Base-by-base conservation (phyloP, 2,888 invertebrate genomes). In the Anthoptus insignis region DNA sequence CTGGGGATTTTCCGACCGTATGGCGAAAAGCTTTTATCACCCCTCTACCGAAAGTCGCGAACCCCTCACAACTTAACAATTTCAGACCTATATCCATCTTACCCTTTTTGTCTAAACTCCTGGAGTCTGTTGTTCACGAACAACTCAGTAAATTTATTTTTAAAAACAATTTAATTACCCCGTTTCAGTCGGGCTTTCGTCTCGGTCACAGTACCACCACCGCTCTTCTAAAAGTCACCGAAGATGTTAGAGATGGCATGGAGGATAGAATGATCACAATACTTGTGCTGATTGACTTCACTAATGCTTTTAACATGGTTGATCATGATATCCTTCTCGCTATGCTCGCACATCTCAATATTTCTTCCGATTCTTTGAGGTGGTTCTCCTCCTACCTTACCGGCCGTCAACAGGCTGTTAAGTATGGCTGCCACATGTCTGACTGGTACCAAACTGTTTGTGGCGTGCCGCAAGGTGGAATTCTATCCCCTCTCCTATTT, bases 381-480 rank as follows among this genome's bases (percentile, higher is more conserved):
- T n/a, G n/a, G n/a, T n/a, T n/a, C n/a, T n/a, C n/a, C n/a, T n/a
- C n/a, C n/a, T n/a, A n/a, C n/a, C n/a, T n/a, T n/a, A n/a, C n/a
- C n/a, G n/a, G n/a, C n/a, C n/a, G 47, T 6, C 58, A 27, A 11
- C 58, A 58, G 22, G 27, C 58, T 0, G 58, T 58, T 1, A 29
- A 47, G 1, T 11, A 9, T 19, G 21, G 13, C 32, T 27, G 13
- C 7, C 3, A 37, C 9, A n/a, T 47, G 8, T 58, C 58, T 13
- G 29, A 45, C 16, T 47, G 58, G 58, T 32, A 21, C 14, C 11
- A 29, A 3, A 21, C 22, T 2, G 6, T 27, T 7, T 16, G 47
- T 47, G 58, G 58, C n/a, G 47, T 58, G 3, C 58, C 58, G n/a
- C n/a, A n/a, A n/a, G n/a, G n/a, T n/a, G n/a, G n/a, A n/a, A n/a